These are phyloP conservation scores for Phaonia tiefii DNA, from an alignment of 2,888 invertebrate species.

Conservation along the genomic window DNA sequence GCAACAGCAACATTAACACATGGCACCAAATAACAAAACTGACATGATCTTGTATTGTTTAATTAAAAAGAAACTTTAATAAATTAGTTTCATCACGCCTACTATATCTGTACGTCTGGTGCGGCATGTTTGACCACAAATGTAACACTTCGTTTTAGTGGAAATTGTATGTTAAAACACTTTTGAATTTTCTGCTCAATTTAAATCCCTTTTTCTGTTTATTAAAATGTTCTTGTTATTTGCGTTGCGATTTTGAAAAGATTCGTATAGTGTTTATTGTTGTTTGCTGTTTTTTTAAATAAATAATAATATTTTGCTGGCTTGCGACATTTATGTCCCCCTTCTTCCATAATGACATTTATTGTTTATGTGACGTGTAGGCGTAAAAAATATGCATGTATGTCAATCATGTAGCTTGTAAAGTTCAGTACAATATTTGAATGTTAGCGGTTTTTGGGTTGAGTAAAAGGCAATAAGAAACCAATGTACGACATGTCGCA, in stretches of 20 bases:
- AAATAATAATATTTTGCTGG: constrained; percentile 28
- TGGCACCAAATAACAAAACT: too few relatives aligned
- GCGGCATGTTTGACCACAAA: background rate
- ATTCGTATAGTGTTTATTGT: constrained; percentile 25
- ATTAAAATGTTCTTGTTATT: background rate
- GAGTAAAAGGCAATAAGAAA: too few relatives aligned
- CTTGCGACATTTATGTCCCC: constrained; percentile 21
- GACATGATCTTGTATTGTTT: too few relatives aligned
- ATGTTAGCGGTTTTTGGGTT: too few relatives aligned
- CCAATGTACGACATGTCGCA: too few relatives aligned
- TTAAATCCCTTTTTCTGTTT: too few relatives aligned
- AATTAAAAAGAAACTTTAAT: too few relatives aligned
- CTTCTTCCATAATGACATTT: constrained; percentile 49
- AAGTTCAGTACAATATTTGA: too few relatives aligned
- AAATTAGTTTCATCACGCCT: background rate
- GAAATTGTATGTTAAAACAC: background rate
- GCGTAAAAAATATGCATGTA: background rate
- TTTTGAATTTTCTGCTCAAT: too few relatives aligned
- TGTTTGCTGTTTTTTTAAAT: constrained; percentile 34
- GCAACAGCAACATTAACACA: too few relatives aligned
- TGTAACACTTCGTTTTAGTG: background rate
- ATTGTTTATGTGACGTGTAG: constrained; percentile 13
- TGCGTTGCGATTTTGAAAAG: constrained; percentile 4
- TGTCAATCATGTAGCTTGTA: too few relatives aligned
- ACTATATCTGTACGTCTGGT: background rate